Conservation (phyloP, 2,113 vertebrate genomes). For the Aix galericulata region DNA sequence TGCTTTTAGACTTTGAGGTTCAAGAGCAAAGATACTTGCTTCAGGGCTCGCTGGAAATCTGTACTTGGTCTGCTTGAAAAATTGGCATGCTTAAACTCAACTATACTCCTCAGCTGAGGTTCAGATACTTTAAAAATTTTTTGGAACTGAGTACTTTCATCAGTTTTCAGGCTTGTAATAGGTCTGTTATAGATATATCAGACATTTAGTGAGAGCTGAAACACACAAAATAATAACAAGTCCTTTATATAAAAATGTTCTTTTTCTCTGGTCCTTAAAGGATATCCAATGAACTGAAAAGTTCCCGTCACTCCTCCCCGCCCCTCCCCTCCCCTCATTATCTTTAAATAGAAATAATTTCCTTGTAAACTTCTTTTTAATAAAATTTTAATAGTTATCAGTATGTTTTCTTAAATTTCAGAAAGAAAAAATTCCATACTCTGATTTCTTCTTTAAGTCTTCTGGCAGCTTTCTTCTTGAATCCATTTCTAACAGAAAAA, state of each 20-base stretch:
- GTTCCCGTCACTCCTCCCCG: too few species aligned
- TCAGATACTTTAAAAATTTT: background rate
- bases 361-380: background rate
- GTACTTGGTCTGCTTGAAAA: background rate
- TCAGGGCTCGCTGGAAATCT: background rate
- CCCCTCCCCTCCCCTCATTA: too few species aligned
- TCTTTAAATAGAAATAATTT: background rate
- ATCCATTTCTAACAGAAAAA: background rate
- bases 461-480: background rate
- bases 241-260: background rate
- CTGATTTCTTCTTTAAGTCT: background rate
- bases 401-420: background rate
- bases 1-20: background rate
- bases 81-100: background rate
- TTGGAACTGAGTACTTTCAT: background rate
- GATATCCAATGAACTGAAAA: background rate
- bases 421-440: background rate
- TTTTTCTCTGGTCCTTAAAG: background rate
- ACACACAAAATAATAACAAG: background rate
- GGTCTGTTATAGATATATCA: background rate
- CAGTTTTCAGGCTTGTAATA: background rate
- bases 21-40: background rate
- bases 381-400: background rate
- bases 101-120: background rate
- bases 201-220: background rate